A percentile compares a stretch with the other conserved stretches of the same genome.
These are phyloP conservation scores for mouse (Mus musculus) DNA, from an alignment of 2,113 vertebrate species.

Conservation along the genomic window DNA sequence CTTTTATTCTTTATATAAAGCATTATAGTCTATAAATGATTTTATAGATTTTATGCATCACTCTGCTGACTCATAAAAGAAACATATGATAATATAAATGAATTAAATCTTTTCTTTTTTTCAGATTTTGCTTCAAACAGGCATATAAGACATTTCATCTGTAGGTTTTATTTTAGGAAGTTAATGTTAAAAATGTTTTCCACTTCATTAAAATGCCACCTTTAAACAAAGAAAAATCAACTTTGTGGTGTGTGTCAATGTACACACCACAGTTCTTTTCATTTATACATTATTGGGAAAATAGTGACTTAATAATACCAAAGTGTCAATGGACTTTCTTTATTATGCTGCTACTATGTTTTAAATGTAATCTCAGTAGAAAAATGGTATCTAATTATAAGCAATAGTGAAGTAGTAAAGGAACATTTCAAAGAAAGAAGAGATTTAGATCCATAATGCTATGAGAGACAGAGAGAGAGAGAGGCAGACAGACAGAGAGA, in stretches of 20 bases:
- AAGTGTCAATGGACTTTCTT: not conserved
- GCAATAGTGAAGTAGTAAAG: not conserved
- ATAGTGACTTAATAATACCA: not conserved
- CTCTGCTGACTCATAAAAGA: not conserved
- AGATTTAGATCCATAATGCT: not conserved
- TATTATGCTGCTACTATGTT: not conserved
- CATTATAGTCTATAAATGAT: not conserved
- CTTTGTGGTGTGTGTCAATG: not conserved
- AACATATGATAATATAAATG: not conserved
- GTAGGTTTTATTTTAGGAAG: slow-evolving; percentile 39
- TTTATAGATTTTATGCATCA: not conserved
- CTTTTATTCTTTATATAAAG: not conserved
- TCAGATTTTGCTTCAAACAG: not conserved
- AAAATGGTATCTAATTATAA: not conserved
- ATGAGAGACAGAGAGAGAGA: not conserved
- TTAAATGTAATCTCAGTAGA: not conserved
- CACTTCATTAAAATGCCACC: not conserved
- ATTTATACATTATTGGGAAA: not conserved
- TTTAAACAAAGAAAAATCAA: slow-evolving; percentile 15
- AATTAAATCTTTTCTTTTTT: not conserved
- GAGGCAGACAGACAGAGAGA: not conserved
- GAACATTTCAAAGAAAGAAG: not conserved
- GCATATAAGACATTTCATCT: not conserved
- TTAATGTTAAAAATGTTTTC: not conserved
- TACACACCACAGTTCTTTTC: not conserved